Conservation (phyloP, 2,888 invertebrate genomes). For the Anaspis maculata region DNA sequence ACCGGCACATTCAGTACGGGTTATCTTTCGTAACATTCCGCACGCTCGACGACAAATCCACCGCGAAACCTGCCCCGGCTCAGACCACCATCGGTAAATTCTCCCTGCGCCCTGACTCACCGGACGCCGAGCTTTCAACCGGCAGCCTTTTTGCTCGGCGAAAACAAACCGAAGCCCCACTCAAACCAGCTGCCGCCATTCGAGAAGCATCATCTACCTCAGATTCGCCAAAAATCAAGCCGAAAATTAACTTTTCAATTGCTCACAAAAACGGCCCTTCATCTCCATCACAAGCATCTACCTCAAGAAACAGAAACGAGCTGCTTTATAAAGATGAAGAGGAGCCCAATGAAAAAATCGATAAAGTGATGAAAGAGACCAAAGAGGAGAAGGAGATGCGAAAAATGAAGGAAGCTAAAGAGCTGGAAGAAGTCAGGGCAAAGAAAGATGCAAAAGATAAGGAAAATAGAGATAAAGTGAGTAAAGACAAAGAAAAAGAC, state of each 20-base stretch:
- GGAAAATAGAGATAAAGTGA: conserved; percentile 29
- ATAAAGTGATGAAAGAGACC: conserved; percentile 22
- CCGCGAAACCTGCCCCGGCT: conserved; percentile 14
- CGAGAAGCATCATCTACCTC: conserved; percentile 32
- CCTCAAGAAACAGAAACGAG: conserved; percentile 20
- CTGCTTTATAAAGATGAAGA: conserved; percentile 27
- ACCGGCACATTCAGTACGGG: conserved; percentile 70
- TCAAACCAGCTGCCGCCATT: conserved; percentile 46
- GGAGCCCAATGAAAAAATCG: conserved; percentile 26
- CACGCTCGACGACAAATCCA: conserved; percentile 29
- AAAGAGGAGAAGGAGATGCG: conserved; percentile 17
- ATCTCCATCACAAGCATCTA: too few species aligned
- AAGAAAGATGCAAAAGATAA: conserved; percentile 30
- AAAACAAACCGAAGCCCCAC: conserved; percentile 34
- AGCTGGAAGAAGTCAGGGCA: conserved; percentile 23
- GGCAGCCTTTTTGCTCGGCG: conserved; percentile 58
- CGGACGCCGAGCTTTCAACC: conserved; percentile 48
- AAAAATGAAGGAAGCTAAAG: conserved; percentile 19
- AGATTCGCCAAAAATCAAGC: conserved; percentile 18
- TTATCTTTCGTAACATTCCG: conserved; percentile 70
- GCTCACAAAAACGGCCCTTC: too few species aligned
- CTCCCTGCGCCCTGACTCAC: conserved; percentile 46
- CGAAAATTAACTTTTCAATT: conserved; percentile 18
- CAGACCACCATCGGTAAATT: conserved; percentile 42
- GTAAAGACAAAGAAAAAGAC: conserved; percentile 6